Base-by-base conservation (phyloP, 1,140 invertebrate species). In the Neuroterus valhalla region DNA sequence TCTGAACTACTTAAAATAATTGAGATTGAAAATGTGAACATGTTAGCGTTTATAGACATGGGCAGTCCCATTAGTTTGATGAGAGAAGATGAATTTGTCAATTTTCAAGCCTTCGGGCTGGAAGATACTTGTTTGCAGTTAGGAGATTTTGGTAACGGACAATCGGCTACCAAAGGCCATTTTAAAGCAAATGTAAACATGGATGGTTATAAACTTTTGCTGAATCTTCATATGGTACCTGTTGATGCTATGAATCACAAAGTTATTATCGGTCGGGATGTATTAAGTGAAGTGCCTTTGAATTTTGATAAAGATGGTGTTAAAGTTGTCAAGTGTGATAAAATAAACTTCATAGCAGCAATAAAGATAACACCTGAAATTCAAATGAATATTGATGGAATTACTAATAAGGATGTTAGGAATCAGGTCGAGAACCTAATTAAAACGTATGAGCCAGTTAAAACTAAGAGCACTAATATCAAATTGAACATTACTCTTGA, bases 41-140 rank as follows among this genome's bases (percentile, higher is more conserved):
- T 77, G 12, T 71, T 70, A 12, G 26, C 21, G n/a, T 26, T 68
- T 11, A 19, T 72, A 67, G 75, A 77, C 55, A 79, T 73, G 62
- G 71, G 71, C 26, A 74, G 72, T 48, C 62, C 72, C 0, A 69
- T 68, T n/a, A 62, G 66, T 12, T 68, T 69, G 17, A 45, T 52
- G 23, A 52, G 17, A 23, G 67, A 71, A 70, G 15, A 71, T 12
- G 44, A 69, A 11, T 44, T 21, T 2, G 19, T 43, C 31, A 46
- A 73, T 44, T 68, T 73, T 43, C 21, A 45, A 19, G n/a, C 19
- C 42, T 15, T 6, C 12, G 2, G 66, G 10, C 23, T 71, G 52
- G 42, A 26, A 45, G 23, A 66, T 23, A 42, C 19, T 21, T 23
- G 62, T 71, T n/a, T 38, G 1, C 19, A 44, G 26, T 17, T 70